Evolutionary conservation across 2,888 invertebrate genomes (phyloP).

Genomic region (Lasioglossum morio): DNA sequence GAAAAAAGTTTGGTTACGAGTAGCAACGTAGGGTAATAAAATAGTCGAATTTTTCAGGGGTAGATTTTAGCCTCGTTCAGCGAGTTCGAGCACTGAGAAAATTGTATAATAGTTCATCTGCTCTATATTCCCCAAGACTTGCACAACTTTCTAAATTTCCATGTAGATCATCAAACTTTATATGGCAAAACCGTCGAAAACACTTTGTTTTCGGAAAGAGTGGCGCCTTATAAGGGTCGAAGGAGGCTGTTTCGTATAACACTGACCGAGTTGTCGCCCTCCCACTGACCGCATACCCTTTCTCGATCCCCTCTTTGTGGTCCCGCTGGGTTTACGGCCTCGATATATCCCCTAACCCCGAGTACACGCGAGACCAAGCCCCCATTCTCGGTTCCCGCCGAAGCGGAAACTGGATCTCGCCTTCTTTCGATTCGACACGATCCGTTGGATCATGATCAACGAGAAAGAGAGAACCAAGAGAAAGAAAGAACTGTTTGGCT

Average conservation of each 20-base stretch:
- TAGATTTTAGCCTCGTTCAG: not conserved
- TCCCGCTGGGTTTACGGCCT: not conserved
- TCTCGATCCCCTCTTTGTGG: not conserved
- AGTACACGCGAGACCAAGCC: not conserved
- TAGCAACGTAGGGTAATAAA: not conserved
- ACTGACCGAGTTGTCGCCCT: constrained; percentile 2
- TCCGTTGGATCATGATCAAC: not conserved
- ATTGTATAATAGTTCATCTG: not conserved
- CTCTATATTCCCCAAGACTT: not conserved
- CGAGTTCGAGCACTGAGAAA: not conserved
- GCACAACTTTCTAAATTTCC: not conserved
- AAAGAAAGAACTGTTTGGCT: not conserved
- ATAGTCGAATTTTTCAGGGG: not conserved
- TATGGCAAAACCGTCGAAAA: not conserved
- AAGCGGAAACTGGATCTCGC: not conserved
- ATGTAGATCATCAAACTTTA: not conserved
- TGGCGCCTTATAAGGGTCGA: not conserved
- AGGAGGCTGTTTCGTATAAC: not conserved
- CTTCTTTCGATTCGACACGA: not conserved
- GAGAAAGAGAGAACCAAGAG: not conserved
- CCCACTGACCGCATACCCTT: not conserved
- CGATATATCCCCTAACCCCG: not conserved
- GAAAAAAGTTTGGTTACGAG: not conserved
- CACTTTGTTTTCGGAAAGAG: not conserved
- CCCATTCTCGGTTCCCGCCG: not conserved